These are phyloP conservation scores for Meleagris gallopavo DNA, from an alignment of 2,113 vertebrate genomes.

Conservation along the genomic window DNA sequence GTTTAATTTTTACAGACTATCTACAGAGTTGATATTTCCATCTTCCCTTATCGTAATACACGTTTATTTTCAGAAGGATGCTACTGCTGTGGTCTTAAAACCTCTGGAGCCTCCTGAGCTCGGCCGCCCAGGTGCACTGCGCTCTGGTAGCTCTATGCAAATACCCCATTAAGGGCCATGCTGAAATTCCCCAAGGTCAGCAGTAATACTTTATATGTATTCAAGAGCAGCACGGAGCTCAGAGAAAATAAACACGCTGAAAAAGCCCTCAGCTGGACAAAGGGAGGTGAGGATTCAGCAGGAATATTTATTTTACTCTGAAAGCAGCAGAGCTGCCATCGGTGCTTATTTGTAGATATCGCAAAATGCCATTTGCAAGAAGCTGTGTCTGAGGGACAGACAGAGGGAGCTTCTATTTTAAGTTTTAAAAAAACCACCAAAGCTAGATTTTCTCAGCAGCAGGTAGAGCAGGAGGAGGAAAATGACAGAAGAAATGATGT, in stretches of 20 bases:
- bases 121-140: slow-evolving; percentile 1
- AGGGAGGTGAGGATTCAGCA: slow-evolving; percentile 51
- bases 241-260: slow-evolving; percentile 7
- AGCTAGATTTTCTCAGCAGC: not conserved
- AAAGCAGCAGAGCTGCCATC: slow-evolving; percentile 5
- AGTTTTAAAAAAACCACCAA: not conserved
- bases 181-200: slow-evolving; percentile 44
- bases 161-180: slow-evolving; percentile 81
- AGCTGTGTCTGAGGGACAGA: not conserved
- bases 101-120: not conserved
- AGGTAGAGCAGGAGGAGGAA: not conserved
- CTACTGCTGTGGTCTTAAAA: not conserved
- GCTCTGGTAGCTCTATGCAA: slow-evolving; percentile 83
- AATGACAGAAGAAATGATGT: not conserved
- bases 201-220: slow-evolving; percentile 56
- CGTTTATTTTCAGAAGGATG: not conserved
- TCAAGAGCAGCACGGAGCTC: slow-evolving; percentile 33
- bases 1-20: not conserved
- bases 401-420: not conserved
- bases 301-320: slow-evolving; percentile 31
- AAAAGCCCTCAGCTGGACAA: slow-evolving; percentile 44
- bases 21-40: slow-evolving; percentile 2
- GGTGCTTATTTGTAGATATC: not conserved
- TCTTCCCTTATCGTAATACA: not conserved
- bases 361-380: slow-evolving; percentile 19